Conservation (phyloP, 2,888 invertebrate species). For the Corythucha ciliata region DNA sequence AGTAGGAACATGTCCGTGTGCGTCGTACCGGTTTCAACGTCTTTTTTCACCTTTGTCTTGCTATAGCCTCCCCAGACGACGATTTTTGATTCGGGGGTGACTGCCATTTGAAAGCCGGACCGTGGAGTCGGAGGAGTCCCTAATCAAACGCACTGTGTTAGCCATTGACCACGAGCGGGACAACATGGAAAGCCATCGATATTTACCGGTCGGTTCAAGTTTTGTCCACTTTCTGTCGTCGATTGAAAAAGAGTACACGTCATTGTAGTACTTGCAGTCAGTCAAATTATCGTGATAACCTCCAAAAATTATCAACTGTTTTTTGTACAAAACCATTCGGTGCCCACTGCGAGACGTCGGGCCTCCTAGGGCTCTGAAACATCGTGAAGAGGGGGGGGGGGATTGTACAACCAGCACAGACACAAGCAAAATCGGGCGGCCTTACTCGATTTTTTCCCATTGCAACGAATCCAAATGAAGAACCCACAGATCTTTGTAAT, state of each 20-base stretch:
- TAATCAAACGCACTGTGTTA: conserved; percentile 20
- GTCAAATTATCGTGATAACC: conserved; percentile 85
- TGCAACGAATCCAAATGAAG: conserved; percentile 61
- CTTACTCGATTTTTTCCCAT: conserved; percentile 68
- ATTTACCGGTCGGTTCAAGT: conserved; percentile 46
- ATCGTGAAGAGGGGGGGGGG: no score
- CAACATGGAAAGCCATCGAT: neutral
- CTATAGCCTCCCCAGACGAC: conserved; percentile 69
- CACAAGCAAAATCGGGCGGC: neutral
- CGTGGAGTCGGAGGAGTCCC: conserved; percentile 65
- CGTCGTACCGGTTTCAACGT: conserved; percentile 60
- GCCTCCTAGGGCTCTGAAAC: conserved; percentile 53
- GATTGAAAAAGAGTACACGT: conserved; percentile 69
- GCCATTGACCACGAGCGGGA: neutral
- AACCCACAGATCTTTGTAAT: conserved; percentile 86
- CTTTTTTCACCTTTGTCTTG: conserved; percentile 61
- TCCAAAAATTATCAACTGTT: conserved; percentile 75
- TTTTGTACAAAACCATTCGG: conserved; percentile 72
- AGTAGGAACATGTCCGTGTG: conserved; percentile 62
- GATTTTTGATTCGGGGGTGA: conserved; percentile 53
- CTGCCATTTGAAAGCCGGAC: conserved; percentile 69
- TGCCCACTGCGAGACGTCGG: conserved; percentile 84
- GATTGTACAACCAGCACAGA: neutral
- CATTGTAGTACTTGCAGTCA: conserved; percentile 82
- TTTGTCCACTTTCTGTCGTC: conserved; percentile 71